These are phyloP conservation scores for Zele albiditarsus DNA, from an alignment of 2,888 invertebrate genomes.

Conservation along the genomic window DNA sequence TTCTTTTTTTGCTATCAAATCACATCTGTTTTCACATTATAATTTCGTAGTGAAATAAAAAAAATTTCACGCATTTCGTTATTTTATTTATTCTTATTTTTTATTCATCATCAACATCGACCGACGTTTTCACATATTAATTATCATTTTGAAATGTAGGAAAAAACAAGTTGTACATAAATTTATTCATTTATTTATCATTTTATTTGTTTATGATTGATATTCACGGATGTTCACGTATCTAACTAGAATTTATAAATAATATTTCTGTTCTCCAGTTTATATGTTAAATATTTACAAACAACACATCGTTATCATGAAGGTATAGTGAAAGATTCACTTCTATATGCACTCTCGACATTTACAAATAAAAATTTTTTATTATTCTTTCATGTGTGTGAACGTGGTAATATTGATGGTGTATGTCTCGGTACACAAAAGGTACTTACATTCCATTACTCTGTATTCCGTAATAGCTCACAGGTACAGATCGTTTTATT, in stretches of 20 bases:
- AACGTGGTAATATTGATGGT: conserved; percentile 8
- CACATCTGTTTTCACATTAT: neutral
- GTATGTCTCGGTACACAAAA: conserved; percentile 16
- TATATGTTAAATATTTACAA: neutral
- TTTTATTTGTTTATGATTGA: neutral
- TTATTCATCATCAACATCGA: too few relatives aligned
- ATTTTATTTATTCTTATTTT: too few relatives aligned
- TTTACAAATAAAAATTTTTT: conserved; percentile 19
- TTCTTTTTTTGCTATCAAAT: neutral
- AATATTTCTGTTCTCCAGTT: too few relatives aligned
- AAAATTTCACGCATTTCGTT: too few relatives aligned
- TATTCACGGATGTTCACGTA: neutral
- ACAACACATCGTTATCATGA: conserved; percentile 5
- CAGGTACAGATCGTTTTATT: conserved; percentile 20
- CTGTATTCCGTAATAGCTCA: conserved; percentile 45
- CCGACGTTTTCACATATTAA: too few relatives aligned
- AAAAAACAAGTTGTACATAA: neutral
- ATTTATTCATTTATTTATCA: neutral
- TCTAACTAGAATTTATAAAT: too few relatives aligned
- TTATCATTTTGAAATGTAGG: too few relatives aligned
- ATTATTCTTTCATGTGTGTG: neutral
- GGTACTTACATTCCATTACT: conserved; percentile 44
- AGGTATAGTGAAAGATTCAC: conserved; percentile 19
- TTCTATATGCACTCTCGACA: conserved; percentile 28
- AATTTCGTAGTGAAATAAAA: neutral